Percentiles rank a stretch among this genome's conserved stretches.
Evolutionary conservation across 2,113 vertebrate species (phyloP).

Genomic region (Poicephalus gulielmi): DNA sequence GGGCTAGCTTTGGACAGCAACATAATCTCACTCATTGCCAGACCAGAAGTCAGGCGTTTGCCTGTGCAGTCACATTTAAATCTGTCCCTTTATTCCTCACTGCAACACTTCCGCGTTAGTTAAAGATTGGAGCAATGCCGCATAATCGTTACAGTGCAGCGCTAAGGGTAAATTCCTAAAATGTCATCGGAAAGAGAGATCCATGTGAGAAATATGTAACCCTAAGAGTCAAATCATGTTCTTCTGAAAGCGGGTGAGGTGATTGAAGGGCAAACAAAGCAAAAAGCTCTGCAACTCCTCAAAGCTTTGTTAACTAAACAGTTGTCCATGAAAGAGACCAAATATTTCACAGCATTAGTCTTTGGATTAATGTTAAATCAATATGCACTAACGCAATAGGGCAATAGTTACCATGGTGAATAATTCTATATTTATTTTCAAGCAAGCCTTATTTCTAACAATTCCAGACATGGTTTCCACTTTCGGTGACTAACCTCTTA

Average conservation of each 20-base stretch:
- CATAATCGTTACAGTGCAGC: neutral
- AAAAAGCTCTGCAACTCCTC: neutral
- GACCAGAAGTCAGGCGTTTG: neutral
- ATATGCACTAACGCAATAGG: neutral
- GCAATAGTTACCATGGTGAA: slow-evolving; percentile 49
- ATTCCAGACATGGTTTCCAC: slow-evolving; percentile 43
- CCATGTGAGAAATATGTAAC: neutral
- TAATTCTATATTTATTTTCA: slow-evolving; percentile 68
- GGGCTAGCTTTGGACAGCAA: neutral
- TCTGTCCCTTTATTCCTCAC: neutral
- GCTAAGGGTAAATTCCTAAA: neutral
- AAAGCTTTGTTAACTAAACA: slow-evolving; percentile 47
- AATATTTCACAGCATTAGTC: slow-evolving; percentile 56
- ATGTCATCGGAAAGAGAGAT: neutral
- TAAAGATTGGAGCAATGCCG: neutral
- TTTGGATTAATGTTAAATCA: slow-evolving; percentile 40
- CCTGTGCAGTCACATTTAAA: neutral
- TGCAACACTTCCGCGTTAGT: neutral
- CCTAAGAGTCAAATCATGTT: neutral
- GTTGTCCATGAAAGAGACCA: slow-evolving; percentile 35
- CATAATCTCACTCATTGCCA: neutral
- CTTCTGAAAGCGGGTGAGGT: neutral
- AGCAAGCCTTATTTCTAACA: slow-evolving; percentile 52
- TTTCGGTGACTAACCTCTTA: slow-evolving; percentile 44
- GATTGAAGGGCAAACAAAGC: neutral